phyloP scores from a whole-genome alignment of 2,797 vertebrate genomes.

The Gadopsis bispinosus region DNA sequence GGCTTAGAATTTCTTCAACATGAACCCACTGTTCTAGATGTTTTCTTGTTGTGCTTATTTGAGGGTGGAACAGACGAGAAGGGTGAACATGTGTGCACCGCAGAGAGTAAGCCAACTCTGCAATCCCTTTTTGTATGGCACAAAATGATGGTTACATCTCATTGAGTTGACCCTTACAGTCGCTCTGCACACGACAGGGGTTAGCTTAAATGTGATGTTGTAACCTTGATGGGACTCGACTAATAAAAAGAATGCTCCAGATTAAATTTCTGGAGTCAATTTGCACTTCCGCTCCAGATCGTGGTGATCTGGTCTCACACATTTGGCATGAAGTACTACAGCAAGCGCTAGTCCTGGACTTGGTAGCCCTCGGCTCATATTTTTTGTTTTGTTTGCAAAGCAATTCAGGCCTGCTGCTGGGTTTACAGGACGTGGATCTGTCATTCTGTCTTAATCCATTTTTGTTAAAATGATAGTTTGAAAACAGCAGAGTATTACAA shows the following conservation, averaged over 20 bases:
- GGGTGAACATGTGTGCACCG: neutral
- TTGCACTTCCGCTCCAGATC: constrained; percentile 72
- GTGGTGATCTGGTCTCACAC: constrained; percentile 30
- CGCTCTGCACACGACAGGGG: constrained; percentile 25
- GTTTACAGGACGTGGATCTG: constrained; percentile 41
- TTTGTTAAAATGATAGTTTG: constrained; percentile 37
- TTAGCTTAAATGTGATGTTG: constrained; percentile 17
- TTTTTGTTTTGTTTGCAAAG: constrained; percentile 37
- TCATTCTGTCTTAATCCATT: constrained; percentile 61
- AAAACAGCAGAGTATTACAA: constrained; percentile 31
- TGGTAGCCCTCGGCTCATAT: constrained; percentile 26
- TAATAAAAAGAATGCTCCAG: constrained; percentile 19
- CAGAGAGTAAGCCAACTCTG: neutral
- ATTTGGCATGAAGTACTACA: constrained; percentile 61
- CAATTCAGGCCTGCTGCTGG: constrained; percentile 41
- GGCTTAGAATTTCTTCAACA: constrained; percentile 29
- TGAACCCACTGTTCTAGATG: constrained; percentile 10
- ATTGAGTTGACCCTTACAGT: constrained; percentile 1
- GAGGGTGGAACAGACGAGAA: neutral
- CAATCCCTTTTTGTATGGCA: constrained; percentile 29
- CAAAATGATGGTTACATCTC: constrained; percentile 19
- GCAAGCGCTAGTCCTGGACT: constrained; percentile 32
- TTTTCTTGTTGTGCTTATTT: constrained; percentile 14
- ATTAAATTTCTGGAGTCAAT: constrained; percentile 56
- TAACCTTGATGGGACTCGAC: constrained; percentile 27